phyloP scores from a whole-genome alignment of 92 coral and sea anemone genomes.

The Zoanthus gigantus region DNA sequence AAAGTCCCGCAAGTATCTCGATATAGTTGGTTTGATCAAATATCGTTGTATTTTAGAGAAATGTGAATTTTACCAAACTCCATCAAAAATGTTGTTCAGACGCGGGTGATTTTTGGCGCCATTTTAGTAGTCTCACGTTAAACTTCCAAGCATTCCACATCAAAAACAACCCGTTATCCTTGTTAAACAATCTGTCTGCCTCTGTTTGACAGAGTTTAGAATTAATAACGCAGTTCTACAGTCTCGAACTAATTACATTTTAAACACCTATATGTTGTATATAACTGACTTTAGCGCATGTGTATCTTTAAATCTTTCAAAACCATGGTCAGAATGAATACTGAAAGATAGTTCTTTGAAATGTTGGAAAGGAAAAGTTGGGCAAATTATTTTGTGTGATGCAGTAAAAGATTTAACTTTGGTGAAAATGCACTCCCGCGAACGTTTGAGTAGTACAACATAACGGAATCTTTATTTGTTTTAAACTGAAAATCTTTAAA shows the following conservation, averaged over 20 bases:
- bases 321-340: slow-evolving; percentile 3
- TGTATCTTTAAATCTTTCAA: slow-evolving; percentile 15
- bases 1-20: no score
- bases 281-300: neutral
- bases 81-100: neutral
- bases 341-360: slow-evolving; percentile 38
- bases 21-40: neutral
- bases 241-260: neutral
- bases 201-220: slow-evolving; percentile 27
- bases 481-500: slow-evolving; percentile 5
- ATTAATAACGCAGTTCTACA: slow-evolving; percentile 37
- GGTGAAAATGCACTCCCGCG: slow-evolving; percentile 33
- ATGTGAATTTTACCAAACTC: neutral
- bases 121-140: neutral
- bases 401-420: slow-evolving; percentile 27
- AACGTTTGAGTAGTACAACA: slow-evolving; percentile 4
- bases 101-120: neutral
- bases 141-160: neutral
- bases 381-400: slow-evolving; percentile 57
- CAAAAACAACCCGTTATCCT: slow-evolving; percentile 43
- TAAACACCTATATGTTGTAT: slow-evolving; percentile 1
- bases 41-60: neutral
- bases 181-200: slow-evolving; percentile 50
- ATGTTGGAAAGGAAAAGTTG: slow-evolving; percentile 28
- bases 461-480: slow-evolving; percentile 8